A percentile compares a stretch with the other conserved stretches of the same genome.
Conservation (phyloP, 2,113 vertebrate genomes). For the Tichodroma muraria region DNA sequence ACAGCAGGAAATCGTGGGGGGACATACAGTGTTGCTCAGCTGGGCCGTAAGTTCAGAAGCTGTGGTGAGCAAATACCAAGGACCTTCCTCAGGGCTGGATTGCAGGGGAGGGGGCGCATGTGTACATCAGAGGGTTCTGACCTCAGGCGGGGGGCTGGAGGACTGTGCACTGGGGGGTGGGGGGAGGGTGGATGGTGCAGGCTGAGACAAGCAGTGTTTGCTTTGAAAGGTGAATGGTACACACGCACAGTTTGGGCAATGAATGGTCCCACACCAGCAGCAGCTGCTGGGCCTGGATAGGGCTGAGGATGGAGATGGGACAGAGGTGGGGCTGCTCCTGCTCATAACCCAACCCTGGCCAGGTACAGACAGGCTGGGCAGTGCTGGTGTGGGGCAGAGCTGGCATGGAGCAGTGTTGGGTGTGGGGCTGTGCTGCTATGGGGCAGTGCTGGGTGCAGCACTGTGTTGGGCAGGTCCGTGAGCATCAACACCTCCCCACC, state of each 20-base stretch:
- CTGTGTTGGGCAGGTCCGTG: neutral
- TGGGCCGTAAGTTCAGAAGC: neutral
- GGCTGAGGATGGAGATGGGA: neutral
- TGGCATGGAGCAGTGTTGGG: too few relatives aligned
- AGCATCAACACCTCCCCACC: neutral
- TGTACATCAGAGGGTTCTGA: neutral
- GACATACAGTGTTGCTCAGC: neutral
- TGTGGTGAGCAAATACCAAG: neutral
- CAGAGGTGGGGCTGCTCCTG: neutral
- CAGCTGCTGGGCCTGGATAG: neutral
- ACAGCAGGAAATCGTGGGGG: neutral
- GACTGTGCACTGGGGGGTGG: too few relatives aligned
- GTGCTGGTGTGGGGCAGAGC: too few relatives aligned
- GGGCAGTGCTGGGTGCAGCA: neutral
- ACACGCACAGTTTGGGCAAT: neutral
- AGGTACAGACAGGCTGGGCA: neutral
- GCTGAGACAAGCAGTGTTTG: neutral
- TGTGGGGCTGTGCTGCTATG: neutral
- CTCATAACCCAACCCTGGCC: neutral
- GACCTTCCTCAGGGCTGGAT: too few relatives aligned
- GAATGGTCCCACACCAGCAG: neutral
- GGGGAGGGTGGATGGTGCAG: neutral
- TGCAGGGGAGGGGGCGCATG: neutral
- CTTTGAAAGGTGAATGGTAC: neutral
- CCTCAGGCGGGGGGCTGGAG: rapidly evolving